phyloP scores from a whole-genome alignment of 2,888 invertebrate species.

The Tyria jacobaeae region DNA sequence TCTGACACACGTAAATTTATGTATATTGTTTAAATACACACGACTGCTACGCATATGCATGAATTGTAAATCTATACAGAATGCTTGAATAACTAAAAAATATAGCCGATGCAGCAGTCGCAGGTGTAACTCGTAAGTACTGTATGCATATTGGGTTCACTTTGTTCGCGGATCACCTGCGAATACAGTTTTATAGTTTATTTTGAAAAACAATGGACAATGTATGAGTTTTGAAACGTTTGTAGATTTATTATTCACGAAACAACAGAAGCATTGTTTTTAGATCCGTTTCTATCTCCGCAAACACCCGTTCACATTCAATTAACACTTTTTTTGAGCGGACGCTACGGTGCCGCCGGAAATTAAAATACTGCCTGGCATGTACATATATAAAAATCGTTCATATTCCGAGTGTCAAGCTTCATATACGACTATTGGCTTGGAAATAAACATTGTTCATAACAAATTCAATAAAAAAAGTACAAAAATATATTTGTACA shows the following conservation, averaged over 20 bases:
- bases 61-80: constrained; percentile 12
- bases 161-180: constrained; percentile 36
- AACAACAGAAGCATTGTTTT: constrained; percentile 50
- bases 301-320: constrained; percentile 68
- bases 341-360: constrained; percentile 75
- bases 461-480: no score
- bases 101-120: neutral
- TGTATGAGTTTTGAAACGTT: constrained; percentile 44
- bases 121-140: constrained; percentile 2
- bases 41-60: neutral
- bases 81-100: constrained; percentile 1
- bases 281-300: constrained; percentile 57
- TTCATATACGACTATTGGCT: constrained; percentile 13
- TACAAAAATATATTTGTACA: no score
- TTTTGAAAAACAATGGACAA: constrained; percentile 27
- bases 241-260: constrained; percentile 47
- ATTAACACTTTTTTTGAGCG: constrained; percentile 81
- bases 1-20: neutral
- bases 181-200: constrained; percentile 37
- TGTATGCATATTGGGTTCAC: constrained; percentile 24
- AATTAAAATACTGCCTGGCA: constrained; percentile 81
- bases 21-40: neutral
- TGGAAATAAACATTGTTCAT: constrained; percentile 23
- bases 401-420: constrained; percentile 31
- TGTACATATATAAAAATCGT: constrained; percentile 51